Evolutionary conservation across 1,140 invertebrate species (phyloP).

Genomic region (Nephotettix cincticeps): DNA sequence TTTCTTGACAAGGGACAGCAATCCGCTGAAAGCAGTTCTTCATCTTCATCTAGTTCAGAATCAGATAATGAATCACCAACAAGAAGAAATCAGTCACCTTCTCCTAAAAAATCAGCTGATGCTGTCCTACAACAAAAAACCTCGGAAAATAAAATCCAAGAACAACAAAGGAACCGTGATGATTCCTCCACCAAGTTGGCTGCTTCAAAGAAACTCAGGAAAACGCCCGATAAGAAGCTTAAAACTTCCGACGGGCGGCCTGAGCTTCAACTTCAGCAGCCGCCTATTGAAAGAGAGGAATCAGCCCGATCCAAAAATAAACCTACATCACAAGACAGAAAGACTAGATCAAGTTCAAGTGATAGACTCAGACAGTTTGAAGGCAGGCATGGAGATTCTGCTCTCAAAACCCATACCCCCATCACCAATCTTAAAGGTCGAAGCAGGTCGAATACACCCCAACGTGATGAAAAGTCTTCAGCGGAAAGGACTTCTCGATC

Average conservation of each 20-base stretch:
- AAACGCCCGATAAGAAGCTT: conserved; percentile 79
- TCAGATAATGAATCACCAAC: conserved; percentile 36
- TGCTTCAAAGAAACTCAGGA: conserved; percentile 59
- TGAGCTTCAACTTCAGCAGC: conserved; percentile 70
- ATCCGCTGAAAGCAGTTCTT: conserved; percentile 44
- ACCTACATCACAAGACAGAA: conserved; percentile 32
- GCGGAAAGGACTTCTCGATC: neutral
- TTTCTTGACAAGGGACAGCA: conserved; percentile 58
- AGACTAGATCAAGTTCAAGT: conserved; percentile 47
- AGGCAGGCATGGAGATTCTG: conserved; percentile 59
- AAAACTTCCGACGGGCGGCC: conserved; percentile 80
- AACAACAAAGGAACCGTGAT: conserved; percentile 24
- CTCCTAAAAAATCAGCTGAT: conserved; percentile 40
- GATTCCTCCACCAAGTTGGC: conserved; percentile 46
- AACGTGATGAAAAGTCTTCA: conserved; percentile 26
- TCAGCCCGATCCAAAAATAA: conserved; percentile 54
- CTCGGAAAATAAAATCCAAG: neutral
- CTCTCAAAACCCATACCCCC: conserved; percentile 43
- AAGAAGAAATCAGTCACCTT: conserved; percentile 26
- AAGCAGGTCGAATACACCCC: conserved; percentile 45
- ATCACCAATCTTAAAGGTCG: conserved; percentile 50
- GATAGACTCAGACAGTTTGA: conserved; percentile 63
- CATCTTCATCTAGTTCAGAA: conserved; percentile 40
- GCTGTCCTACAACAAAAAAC: conserved; percentile 48
- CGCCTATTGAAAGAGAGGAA: conserved; percentile 73